Base-by-base conservation (phyloP, 1,140 invertebrate species). In the Ceratoteleas bidentatus region DNA sequence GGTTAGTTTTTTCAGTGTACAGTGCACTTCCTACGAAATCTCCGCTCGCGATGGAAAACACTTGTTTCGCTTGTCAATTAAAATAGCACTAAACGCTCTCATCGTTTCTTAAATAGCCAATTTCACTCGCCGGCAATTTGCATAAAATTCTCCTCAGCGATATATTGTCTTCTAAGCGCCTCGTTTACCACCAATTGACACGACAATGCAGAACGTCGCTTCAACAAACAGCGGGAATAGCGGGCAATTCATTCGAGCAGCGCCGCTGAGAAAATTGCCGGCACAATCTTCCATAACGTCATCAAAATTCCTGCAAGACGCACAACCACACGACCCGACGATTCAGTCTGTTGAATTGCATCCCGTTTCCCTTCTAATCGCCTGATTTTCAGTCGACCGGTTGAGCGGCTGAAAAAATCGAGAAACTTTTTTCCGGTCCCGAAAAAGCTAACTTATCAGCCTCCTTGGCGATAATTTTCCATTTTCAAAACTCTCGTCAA, bases 191-290 rank as follows among this genome's bases (percentile, higher is more conserved):
- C 45, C 32, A 32, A 64, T 64, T 70, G 52, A 70, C 36, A 65
- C 47, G 43, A 70, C 66, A 70, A 58, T 70, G 24, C 14, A 70
- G 13, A 70, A 58, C 45, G 32, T 70, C 16, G 64, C 53, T 70
- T 7, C 38, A 50, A 50, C 49, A 62, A 77, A 68, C 69, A 47
- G 34, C 58, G 66, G 34, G 66, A 78, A 78, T 24, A 61, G 47
- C 13, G 3, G 40, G 56, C 53, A 53, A 62, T 62, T 77, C 58
- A 64, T 38, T 57, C 33, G 6, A 60, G 47, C 11, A 64, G 58
- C 15, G 8, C 57, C 6, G 58, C 53, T 70, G 75, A 70, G 66
- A 77, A 78, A 64, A 78, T 75, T 66, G 49, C 47, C 9, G 13
- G 6, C 32, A 61, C 32, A 68, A 64, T 73, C 43, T 57, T 62